Percentiles rank a stretch among this genome's conserved stretches.
Evolutionary conservation across 2,113 vertebrate genomes (phyloP).

Genomic region (Buteo buteo): DNA sequence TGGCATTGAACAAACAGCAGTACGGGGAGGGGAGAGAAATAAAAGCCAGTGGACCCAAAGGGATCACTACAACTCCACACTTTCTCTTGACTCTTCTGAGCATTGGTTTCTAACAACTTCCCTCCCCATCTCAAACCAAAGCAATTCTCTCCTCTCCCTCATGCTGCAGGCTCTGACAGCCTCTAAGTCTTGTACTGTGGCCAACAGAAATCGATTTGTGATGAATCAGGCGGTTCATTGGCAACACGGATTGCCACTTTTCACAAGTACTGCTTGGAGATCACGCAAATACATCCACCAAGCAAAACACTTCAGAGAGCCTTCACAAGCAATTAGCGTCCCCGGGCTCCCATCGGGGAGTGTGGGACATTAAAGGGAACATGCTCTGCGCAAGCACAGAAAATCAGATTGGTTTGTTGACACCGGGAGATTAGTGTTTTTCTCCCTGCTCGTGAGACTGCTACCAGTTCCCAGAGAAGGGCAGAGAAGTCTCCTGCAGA

Average conservation of each 20-base stretch:
- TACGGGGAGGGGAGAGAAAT: neutral
- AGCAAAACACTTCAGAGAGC: conserved; percentile 1
- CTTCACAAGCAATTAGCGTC: conserved; percentile 10
- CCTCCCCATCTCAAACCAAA: neutral
- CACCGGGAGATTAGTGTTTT: neutral
- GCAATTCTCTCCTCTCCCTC: neutral
- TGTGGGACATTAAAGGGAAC: neutral
- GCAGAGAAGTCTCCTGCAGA: neutral
- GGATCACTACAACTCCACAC: neutral
- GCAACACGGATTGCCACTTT: neutral
- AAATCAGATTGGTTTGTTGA: neutral
- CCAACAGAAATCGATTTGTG: neutral
- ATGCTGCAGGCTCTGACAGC: fast-evolving
- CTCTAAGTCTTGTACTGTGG: neutral
- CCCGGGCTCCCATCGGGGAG: neutral
- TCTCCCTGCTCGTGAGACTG: neutral
- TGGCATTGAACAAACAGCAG: neutral
- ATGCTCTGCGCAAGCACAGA: neutral
- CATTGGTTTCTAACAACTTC: neutral
- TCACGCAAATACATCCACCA: neutral
- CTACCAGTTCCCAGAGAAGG: neutral
- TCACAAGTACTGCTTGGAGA: neutral
- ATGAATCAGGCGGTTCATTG: neutral
- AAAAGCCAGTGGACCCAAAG: neutral
- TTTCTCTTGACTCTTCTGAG: neutral